A percentile compares a stretch with the other conserved stretches of the same genome.
phyloP scores from a whole-genome alignment of 2,888 invertebrate species.

The Molanna angustata region DNA sequence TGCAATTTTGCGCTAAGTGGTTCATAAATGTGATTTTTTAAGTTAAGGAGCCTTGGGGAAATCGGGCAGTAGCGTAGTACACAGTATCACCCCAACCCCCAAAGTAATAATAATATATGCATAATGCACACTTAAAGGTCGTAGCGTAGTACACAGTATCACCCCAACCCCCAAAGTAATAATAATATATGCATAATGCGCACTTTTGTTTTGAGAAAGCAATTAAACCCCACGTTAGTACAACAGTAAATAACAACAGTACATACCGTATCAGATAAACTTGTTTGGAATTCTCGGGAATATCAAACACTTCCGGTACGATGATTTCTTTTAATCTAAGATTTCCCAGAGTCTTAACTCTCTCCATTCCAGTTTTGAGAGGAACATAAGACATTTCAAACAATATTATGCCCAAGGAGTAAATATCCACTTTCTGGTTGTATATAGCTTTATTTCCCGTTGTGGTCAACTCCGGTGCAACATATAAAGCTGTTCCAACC shows the following conservation, averaged over 20 bases:
- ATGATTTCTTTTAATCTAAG: slow-evolving; percentile 66
- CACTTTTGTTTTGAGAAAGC: too few relatives aligned
- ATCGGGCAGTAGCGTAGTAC: too few relatives aligned
- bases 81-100: too few relatives aligned
- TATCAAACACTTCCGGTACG: slow-evolving; percentile 68
- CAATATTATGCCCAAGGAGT: slow-evolving; percentile 85
- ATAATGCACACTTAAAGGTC: too few relatives aligned
- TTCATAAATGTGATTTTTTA: too few relatives aligned
- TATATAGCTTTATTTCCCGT: slow-evolving; percentile 69
- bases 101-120: too few relatives aligned
- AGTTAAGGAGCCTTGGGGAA: too few relatives aligned
- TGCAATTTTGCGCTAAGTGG: too few relatives aligned
- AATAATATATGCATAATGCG: too few relatives aligned
- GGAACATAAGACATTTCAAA: slow-evolving; percentile 94
- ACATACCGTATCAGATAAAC: slow-evolving; percentile 60
- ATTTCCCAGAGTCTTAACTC: slow-evolving; percentile 72
- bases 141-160: too few relatives aligned
- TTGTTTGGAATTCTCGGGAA: slow-evolving; percentile 56
- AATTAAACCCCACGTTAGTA: too few relatives aligned
- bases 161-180: too few relatives aligned
- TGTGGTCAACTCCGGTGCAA: slow-evolving; percentile 86
- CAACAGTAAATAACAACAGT: slow-evolving; percentile 30
- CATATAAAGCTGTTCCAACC: slow-evolving; percentile 93
- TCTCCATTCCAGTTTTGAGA: slow-evolving; percentile 84
- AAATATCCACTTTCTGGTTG: slow-evolving; percentile 88